Percentiles rank a stretch among this genome's conserved stretches.
Evolutionary conservation across 2,113 vertebrate genomes (phyloP).

Genomic region (Odocoileus hemionus): DNA sequence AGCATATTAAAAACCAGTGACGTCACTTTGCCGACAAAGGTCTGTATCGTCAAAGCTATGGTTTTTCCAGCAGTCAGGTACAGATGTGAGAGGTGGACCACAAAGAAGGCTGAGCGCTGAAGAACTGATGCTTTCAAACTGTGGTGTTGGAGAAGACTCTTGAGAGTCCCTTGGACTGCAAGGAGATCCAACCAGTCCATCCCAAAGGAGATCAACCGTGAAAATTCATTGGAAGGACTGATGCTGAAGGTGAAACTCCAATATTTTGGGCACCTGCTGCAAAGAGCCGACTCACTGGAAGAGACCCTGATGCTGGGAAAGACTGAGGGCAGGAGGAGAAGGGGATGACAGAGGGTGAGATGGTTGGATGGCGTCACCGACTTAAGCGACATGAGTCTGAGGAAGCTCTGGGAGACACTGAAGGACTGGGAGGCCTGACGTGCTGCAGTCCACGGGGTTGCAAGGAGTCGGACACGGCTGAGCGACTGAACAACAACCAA

Average conservation of each 20-base stretch:
- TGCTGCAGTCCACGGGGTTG: accelerated
- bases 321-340: not conserved
- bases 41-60: not conserved
- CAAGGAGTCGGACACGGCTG: accelerated
- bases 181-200: not conserved
- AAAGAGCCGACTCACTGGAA: not conserved
- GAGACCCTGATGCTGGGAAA: not conserved
- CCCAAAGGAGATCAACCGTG: not conserved
- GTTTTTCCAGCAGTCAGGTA: not conserved
- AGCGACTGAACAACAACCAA: accelerated
- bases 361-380: not conserved
- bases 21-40: not conserved
- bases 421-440: not conserved
- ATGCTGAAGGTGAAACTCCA: not conserved
- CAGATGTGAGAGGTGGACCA: not conserved
- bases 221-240: not conserved
- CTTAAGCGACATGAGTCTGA: accelerated
- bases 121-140: not conserved
- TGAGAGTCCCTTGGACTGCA: not conserved
- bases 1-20: not conserved
- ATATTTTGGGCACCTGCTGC: not conserved
- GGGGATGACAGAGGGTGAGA: not conserved
- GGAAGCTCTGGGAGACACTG: not conserved
- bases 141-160: not conserved
- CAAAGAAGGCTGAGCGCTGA: not conserved